Conservation (phyloP, 2,888 invertebrate genomes). For the Trilocha varians region DNA sequence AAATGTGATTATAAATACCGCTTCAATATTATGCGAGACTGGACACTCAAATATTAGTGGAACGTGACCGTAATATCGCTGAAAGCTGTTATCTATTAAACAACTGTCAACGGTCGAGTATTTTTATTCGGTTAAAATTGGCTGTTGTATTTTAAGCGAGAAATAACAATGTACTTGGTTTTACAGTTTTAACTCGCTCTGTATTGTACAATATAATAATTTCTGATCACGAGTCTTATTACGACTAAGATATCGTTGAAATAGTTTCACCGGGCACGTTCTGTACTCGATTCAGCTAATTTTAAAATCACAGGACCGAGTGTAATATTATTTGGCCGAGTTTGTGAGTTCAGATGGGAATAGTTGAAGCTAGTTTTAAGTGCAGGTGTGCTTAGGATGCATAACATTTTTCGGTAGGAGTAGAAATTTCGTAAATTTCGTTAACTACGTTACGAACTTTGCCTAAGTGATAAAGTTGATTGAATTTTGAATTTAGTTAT, state of each 20-base stretch:
- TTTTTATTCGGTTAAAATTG: not conserved
- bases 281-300: not conserved
- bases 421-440: no score
- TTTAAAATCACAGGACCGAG: not conserved
- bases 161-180: not conserved
- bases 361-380: not conserved
- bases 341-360: no score
- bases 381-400: no score
- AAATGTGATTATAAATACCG: conserved; percentile 30
- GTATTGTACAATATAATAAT: not conserved
- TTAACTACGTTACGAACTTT: no score
- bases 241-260: not conserved
- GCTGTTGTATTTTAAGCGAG: not conserved
- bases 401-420: no score
- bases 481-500: no score
- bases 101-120: conserved; percentile 1
- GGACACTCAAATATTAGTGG: conserved; percentile 44
- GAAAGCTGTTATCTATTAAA: conserved; percentile 13
- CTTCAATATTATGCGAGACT: conserved; percentile 29
- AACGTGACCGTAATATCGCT: conserved; percentile 43
- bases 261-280: not conserved
- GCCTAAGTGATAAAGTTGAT: no score
- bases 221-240: not conserved
- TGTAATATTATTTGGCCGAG: not conserved
- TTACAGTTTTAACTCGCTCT: not conserved